Base-by-base conservation (phyloP, 1,140 invertebrate genomes). In the Whitmania pigra region DNA sequence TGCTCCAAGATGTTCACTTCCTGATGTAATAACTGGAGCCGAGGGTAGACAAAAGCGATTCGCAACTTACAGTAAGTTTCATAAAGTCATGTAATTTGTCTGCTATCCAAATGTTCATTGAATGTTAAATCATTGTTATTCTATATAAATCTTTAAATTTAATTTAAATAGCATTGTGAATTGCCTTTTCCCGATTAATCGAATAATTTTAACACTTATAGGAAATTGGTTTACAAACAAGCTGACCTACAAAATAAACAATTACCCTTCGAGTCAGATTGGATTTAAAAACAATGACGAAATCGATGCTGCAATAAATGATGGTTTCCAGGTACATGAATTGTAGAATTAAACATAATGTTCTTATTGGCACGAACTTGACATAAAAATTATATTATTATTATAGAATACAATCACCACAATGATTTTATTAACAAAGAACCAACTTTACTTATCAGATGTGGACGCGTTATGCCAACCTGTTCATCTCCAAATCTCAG, bases 401-500 rank as follows among this genome's bases (percentile, higher is more conserved):
- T 22, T 31, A 31, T 13, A 17, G 22, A 63, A n/a, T 22, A 25
- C 29, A 13, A 18, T 25, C 15, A 7, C 22, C 0, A 63, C 20
- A 13, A 20, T 63, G 29, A 18, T n/a, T 25, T 63, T 25, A 25
- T 63, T 15, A 31, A 63, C 22, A 25, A 63, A 18, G 22, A 63
- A 13, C 7, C 22, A 63, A 63, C 22, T 31, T 25, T 7, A 25
- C 22, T 31, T 63, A 22, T 15, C 57, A 63, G 57, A 31, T 25
- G 1, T 63, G 57, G 57, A 63, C 22, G 22, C 29, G 11, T 13
- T 22, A 25, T 13, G 57, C 13, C 9, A 63, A 63, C 22, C 9
- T 63, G 3, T 4, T 11, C 57, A 25, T 63, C 57, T 25, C 57
- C 57, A 63, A 31, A 71, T 20, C 75, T 73, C 54, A 76, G 76